Base-by-base conservation (phyloP, 2,888 invertebrate genomes). In the Drosophila tripunctata region DNA sequence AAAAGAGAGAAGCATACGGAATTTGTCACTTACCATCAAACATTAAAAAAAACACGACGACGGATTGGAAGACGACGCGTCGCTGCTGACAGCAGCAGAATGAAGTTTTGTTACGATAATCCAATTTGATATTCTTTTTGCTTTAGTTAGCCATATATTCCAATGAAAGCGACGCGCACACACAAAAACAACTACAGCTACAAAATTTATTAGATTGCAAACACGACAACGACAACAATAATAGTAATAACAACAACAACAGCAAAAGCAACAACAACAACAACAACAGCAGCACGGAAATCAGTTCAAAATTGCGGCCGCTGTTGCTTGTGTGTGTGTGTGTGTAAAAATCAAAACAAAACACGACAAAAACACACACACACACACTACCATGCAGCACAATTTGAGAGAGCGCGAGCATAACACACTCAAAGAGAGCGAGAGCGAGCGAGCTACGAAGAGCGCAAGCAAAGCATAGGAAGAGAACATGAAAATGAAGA, bases 61-160 rank as follows among this genome's bases (percentile, higher is more conserved):
- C 57, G 38, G 51, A 57, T 51, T 63, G 36, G 30, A 67, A 67
- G 67, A 48, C 52, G n/a, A n/a, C n/a, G n/a, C n/a, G n/a, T n/a
- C n/a, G n/a, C n/a, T n/a, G n/a, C n/a, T n/a, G n/a, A n/a, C n/a
- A n/a, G n/a, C n/a, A n/a, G 54, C 35, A 43, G 30, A 33, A 41
- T 31, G 47, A 52, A 22, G 4, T 21, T 35, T n/a, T 57, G 50
- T 63, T 31, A 65, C 63, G 85, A 84, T 81, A 87, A 87, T 81
- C 81, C 81, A 81, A 87, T 87, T 81, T 87, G 85, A 81, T 80
- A 68, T 64, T 64, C n/a, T n/a, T n/a, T n/a, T n/a, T 68, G 80
- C 57, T 61, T 75, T 65, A 78, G 75, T 75, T 78, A 60, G 63
- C 68, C 40, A 47, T 64, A 47, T 64, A 69, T 67, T 67, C 72